phyloP scores from a whole-genome alignment of 2,888 invertebrate species.

The Brachypalpus laphriformis region DNA sequence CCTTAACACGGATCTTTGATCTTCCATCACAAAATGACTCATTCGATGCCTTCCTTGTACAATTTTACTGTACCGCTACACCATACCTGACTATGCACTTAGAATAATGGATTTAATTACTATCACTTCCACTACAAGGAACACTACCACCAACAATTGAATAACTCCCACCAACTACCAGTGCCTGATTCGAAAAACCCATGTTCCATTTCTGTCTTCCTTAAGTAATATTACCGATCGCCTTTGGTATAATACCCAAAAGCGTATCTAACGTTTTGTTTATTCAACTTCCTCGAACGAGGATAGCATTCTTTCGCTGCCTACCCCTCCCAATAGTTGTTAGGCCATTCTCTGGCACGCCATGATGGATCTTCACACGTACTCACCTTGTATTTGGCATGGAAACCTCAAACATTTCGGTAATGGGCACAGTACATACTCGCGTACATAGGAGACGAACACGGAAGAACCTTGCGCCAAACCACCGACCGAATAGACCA shows the following conservation, averaged over 20 bases:
- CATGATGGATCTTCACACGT: constrained; percentile 61
- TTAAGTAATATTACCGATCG: constrained; percentile 51
- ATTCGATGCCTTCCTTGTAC: constrained; percentile 2
- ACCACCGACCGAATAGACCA: constrained; percentile 31
- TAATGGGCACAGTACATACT: constrained; percentile 43
- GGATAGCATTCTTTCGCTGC: constrained; percentile 33
- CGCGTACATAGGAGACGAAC: constrained; percentile 3
- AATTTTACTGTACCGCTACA: constrained; percentile 52
- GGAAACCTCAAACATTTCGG: constrained; percentile 60
- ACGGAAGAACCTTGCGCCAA: constrained; percentile 56
- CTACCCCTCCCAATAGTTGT: not conserved
- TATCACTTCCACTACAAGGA: constrained; percentile 60
- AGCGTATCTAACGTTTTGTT: constrained; percentile 59
- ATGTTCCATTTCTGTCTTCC: constrained; percentile 65
- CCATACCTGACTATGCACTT: constrained; percentile 69
- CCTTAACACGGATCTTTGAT: constrained; percentile 33
- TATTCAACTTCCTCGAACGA: constrained; percentile 61
- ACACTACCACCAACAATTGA: constrained; percentile 49
- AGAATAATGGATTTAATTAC: constrained; percentile 74
- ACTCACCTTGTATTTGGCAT: constrained; percentile 41
- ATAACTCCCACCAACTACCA: constrained; percentile 18
- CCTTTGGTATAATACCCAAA: constrained; percentile 23
- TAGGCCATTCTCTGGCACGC: not conserved
- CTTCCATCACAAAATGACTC: constrained; percentile 33
- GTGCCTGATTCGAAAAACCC: constrained; percentile 18